phyloP scores from a whole-genome alignment of 2,113 vertebrate genomes.

The Bolborhynchus lineola region DNA sequence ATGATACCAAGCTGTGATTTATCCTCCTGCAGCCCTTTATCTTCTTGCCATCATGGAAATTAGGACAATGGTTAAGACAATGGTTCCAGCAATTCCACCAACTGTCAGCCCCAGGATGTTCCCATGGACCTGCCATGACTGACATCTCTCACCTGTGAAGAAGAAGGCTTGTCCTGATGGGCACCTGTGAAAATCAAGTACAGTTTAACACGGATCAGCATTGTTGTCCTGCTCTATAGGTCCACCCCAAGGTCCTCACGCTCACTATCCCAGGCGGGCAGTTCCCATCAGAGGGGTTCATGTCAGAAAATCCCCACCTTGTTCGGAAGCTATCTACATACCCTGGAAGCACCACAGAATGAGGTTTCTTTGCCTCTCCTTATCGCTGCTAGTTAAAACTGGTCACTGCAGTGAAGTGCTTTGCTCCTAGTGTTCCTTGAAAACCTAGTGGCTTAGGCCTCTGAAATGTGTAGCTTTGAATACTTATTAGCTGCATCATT shows the following conservation, averaged over 20 bases:
- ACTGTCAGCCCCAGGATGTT: conserved; percentile 58
- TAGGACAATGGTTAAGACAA: conserved; percentile 49
- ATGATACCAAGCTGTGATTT: background rate
- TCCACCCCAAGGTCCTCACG: background rate
- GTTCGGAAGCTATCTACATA: background rate
- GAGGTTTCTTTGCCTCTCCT: background rate
- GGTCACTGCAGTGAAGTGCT: background rate
- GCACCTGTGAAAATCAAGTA: conserved; percentile 63
- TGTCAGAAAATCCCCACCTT: background rate
- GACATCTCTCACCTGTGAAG: conserved; percentile 73
- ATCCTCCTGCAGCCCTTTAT: background rate
- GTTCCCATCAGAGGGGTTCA: background rate
- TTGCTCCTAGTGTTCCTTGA: background rate
- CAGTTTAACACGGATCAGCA: background rate
- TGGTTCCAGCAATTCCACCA: conserved; percentile 51
- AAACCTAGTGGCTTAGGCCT: background rate
- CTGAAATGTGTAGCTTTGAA: background rate
- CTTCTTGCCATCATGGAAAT: conserved; percentile 49
- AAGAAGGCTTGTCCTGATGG: conserved; percentile 66
- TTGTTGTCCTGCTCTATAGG: background rate
- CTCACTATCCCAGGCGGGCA: background rate
- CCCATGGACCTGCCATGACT: conserved; percentile 65
- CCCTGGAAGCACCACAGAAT: background rate
- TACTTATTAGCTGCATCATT: background rate
- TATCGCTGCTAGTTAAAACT: background rate